Conservation (phyloP, 2,113 vertebrate species). For the Rhagologus leucostigma region DNA sequence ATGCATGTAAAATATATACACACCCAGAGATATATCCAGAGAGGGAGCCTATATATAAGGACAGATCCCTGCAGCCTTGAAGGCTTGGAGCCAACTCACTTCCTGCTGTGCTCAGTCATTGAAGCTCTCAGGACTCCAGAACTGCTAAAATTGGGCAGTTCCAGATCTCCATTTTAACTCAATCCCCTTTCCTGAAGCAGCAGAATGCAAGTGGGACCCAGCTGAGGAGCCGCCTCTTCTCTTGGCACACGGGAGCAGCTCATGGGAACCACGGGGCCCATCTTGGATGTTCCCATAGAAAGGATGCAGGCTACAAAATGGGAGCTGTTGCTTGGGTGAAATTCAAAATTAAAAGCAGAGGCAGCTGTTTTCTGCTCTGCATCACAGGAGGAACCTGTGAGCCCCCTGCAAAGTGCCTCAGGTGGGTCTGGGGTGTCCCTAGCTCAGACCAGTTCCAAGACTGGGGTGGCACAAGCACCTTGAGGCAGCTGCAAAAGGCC, state of each 20-base stretch:
- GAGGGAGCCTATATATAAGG: background rate
- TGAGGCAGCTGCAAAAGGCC: background rate
- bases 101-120: slow-evolving; percentile 3
- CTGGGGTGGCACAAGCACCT: background rate
- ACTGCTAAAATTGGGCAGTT: slow-evolving; percentile 8
- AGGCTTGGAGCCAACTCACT: slow-evolving; percentile 1
- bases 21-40: background rate
- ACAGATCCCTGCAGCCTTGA: background rate
- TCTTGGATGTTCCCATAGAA: background rate
- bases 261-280: background rate
- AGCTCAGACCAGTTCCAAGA: background rate
- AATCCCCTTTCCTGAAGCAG: background rate
- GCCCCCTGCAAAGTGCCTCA: background rate
- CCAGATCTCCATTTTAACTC: background rate
- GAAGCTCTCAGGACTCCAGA: slow-evolving; percentile 8
- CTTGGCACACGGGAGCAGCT: background rate
- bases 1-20: background rate
- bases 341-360: background rate
- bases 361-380: background rate
- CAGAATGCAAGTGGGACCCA: background rate
- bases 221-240: background rate
- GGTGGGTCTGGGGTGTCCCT: background rate
- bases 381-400: background rate
- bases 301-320: background rate
- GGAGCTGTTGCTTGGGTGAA: background rate